Percentiles rank a stretch among this genome's conserved stretches.
These are phyloP conservation scores for Semnornis frantzii DNA, from an alignment of 2,113 vertebrate genomes.

Conservation along the genomic window DNA sequence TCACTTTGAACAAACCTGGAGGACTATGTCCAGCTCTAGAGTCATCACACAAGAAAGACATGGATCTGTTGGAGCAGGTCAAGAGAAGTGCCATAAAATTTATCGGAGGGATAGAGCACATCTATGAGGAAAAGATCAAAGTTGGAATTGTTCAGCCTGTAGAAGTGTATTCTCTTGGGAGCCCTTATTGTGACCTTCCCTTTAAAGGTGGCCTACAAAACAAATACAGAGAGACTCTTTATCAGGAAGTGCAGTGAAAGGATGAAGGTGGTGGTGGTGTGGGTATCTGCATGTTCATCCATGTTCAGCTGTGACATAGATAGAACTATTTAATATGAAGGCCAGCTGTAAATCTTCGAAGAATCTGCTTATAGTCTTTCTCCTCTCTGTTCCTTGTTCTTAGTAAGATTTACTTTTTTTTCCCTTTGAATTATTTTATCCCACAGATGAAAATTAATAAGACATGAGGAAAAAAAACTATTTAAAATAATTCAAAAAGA, in stretches of 20 bases:
- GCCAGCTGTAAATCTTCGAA: neutral
- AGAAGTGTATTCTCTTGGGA: neutral
- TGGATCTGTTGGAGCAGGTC: too few relatives aligned
- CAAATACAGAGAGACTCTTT: neutral
- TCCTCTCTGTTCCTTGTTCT: neutral
- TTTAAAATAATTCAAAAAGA: neutral
- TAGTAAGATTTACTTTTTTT: neutral
- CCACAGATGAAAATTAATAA: neutral
- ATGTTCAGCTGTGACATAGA: neutral
- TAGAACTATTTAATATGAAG: neutral
- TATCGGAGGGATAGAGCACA: neutral
- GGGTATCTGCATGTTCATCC: neutral
- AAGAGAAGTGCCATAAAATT: neutral
- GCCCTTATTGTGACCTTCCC: neutral
- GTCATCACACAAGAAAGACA: too few relatives aligned
- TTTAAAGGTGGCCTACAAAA: neutral
- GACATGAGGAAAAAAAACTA: neutral
- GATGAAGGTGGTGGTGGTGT: neutral
- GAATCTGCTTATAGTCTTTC: neutral
- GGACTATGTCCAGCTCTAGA: too few relatives aligned
- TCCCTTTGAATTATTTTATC: neutral
- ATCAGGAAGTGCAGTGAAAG: neutral
- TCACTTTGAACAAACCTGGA: too few relatives aligned
- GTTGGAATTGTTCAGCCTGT: neutral
- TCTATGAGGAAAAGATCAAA: neutral